Evolutionary conservation across 2,113 vertebrate species (phyloP).

Genomic region (Alouatta palliata): DNA sequence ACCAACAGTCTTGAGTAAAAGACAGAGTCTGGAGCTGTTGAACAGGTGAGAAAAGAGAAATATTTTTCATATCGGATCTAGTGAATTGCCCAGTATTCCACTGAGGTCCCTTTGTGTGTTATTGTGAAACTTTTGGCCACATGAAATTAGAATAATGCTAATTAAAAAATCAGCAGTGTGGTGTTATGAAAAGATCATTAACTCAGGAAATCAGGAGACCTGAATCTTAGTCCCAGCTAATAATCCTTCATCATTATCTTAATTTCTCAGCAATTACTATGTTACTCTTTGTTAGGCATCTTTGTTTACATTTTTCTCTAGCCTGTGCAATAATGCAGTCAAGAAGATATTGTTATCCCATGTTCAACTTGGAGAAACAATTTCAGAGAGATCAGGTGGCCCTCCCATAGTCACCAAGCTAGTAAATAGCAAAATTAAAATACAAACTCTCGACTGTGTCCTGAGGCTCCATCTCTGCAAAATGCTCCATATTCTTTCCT

Average conservation of each 20-base stretch:
- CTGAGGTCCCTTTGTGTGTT: background rate
- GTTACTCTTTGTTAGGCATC: background rate
- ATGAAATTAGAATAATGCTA: background rate
- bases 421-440: background rate
- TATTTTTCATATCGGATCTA: background rate
- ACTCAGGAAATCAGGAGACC: background rate
- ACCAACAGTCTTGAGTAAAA: background rate
- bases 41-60: background rate
- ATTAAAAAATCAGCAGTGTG: background rate
- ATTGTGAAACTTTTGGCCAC: background rate
- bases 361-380: background rate
- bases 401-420: background rate
- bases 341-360: background rate
- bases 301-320: background rate
- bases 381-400: background rate
- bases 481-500: background rate
- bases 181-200: conserved; percentile 1
- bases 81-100: background rate
- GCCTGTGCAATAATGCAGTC: background rate
- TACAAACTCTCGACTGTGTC: background rate
- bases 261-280: conserved; percentile 7
- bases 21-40: background rate
- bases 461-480: background rate
- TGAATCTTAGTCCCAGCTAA: background rate
- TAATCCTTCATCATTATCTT: conserved; percentile 31